Conservation (phyloP, 2,113 vertebrate species). For the cat (Felis catus) region DNA sequence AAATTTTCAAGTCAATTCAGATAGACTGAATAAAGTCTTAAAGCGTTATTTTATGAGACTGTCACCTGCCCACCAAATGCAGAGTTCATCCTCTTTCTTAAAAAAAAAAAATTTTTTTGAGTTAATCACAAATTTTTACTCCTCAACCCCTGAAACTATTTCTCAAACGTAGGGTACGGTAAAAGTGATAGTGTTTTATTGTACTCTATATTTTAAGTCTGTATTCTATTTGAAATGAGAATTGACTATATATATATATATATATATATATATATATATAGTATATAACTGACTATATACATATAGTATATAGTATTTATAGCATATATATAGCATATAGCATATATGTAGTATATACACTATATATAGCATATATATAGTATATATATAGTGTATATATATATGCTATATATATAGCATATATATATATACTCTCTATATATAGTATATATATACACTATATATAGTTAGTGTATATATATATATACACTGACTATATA, state of each 20-base stretch:
- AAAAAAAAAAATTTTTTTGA: background rate
- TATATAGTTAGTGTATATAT: too few relatives aligned
- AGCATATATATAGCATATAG: too few relatives aligned
- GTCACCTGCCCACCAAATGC: background rate
- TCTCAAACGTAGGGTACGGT: background rate
- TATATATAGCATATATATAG: too few relatives aligned
- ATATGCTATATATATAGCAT: too few relatives aligned
- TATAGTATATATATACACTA: too few relatives aligned
- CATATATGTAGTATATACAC: too few relatives aligned
- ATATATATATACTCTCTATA: too few relatives aligned
- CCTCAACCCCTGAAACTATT: background rate
- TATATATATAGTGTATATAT: too few relatives aligned
- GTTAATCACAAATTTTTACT: background rate
- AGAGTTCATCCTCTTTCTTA: background rate
- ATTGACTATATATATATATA: background rate
- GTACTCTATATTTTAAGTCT: background rate
- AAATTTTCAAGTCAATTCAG: background rate
- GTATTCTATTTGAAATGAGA: conserved; percentile 4
- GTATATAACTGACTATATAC: too few relatives aligned
- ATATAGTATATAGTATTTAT: too few relatives aligned
- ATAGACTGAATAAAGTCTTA: background rate
- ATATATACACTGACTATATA: too few relatives aligned
- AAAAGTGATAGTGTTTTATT: background rate
- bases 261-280: too few relatives aligned
- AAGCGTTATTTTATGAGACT: background rate